These are phyloP conservation scores for Globicephala melas DNA, from an alignment of 2,113 vertebrate species.

Conservation along the genomic window DNA sequence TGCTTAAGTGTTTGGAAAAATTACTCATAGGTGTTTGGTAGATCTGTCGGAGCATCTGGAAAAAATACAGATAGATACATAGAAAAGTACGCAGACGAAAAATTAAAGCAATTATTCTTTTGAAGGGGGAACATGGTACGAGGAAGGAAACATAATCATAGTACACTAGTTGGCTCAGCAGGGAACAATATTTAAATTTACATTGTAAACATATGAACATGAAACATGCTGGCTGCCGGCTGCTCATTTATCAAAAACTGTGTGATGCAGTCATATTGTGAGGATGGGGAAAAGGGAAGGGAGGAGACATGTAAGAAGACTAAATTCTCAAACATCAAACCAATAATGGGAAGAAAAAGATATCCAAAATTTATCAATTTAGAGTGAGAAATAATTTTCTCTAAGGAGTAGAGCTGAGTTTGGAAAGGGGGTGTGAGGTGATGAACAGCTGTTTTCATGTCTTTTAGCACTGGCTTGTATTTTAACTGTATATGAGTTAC, in stretches of 20 bases:
- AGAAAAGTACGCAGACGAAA: conserved; percentile 51
- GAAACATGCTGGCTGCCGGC: neutral
- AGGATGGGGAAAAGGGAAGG: neutral
- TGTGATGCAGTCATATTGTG: neutral
- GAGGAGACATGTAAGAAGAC: neutral
- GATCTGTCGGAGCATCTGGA: neutral
- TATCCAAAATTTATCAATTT: neutral
- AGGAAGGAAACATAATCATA: neutral
- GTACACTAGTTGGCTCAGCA: neutral
- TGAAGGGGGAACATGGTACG: neutral
- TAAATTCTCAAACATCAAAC: neutral
- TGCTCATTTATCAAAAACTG: neutral
- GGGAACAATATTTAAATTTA: neutral
- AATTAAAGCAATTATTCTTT: neutral
- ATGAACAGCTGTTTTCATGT: neutral
- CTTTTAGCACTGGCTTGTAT: neutral
- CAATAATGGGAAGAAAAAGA: neutral
- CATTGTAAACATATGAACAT: neutral
- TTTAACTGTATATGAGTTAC: neutral
- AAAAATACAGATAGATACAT: neutral
- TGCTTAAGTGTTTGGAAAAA: conserved; percentile 26
- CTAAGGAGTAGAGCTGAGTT: neutral
- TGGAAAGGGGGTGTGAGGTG: neutral
- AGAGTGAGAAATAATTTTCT: neutral
- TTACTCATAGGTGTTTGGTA: neutral